These are phyloP conservation scores for Tyrophagus putrescentiae DNA, from an alignment of 1,140 invertebrate genomes.

Conservation along the genomic window DNA sequence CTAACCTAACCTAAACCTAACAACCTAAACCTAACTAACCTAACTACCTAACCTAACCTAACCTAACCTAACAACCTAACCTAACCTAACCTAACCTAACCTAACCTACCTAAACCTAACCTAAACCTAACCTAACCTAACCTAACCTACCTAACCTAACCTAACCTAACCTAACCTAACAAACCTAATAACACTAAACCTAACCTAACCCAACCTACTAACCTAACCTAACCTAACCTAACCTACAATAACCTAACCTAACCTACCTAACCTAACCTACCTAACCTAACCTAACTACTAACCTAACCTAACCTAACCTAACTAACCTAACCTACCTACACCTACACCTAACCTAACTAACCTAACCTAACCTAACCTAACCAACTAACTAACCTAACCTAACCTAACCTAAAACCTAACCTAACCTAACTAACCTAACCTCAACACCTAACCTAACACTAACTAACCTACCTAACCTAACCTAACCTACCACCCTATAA, in stretches of 20 bases:
- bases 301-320: conserved; percentile 25
- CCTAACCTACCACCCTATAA: conserved; percentile 26
- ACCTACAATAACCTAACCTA: conserved; percentile 14
- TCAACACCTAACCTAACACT: conserved; percentile 26
- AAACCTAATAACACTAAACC: too few species aligned
- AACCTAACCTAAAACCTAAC: conserved; percentile 26
- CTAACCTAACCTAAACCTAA: too few species aligned
- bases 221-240: not conserved
- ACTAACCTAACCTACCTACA: conserved; percentile 29
- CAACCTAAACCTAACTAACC: too few species aligned
- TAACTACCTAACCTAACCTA: conserved; percentile 25
- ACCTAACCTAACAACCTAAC: conserved; percentile 28
- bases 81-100: conserved; percentile 26
- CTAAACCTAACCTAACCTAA: conserved; percentile 27
- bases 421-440: conserved; percentile 26
- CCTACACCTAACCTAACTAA: not conserved
- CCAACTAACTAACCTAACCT: conserved; percentile 25
- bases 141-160: conserved; percentile 25
- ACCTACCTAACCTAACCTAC: conserved; percentile 29
- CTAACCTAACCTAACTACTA: conserved; percentile 29
- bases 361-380: conserved; percentile 14
- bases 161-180: conserved; percentile 25
- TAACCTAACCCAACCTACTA: conserved; percentile 20
- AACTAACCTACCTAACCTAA: conserved; percentile 27
- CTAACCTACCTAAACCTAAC: conserved; percentile 24